phyloP scores from a whole-genome alignment of 2,888 invertebrate species.

The Eupsilia transversa region DNA sequence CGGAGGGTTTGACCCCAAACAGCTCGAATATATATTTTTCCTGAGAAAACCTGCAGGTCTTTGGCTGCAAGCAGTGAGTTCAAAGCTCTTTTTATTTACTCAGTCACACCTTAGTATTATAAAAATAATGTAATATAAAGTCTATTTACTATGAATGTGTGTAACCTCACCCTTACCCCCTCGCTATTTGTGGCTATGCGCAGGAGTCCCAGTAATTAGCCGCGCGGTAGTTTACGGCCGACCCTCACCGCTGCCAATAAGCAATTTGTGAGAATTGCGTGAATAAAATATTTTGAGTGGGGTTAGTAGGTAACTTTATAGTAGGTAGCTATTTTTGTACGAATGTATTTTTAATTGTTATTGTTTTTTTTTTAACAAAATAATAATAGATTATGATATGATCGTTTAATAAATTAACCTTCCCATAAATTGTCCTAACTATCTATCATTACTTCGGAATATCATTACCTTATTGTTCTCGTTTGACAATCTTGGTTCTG shows the following conservation, averaged over 20 bases:
- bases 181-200: conserved; percentile 63
- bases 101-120: not conserved
- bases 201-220: conserved; percentile 75
- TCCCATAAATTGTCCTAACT: too few species aligned
- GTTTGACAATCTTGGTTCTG: too few species aligned
- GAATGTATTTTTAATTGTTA: not conserved
- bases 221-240: conserved; percentile 70
- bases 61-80: too few species aligned
- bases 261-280: conserved; percentile 60
- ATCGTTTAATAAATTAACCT: too few species aligned
- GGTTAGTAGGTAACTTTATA: conserved; percentile 8
- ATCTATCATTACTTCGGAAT: too few species aligned
- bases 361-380: not conserved
- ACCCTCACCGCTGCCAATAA: conserved; percentile 63
- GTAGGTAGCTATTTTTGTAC: not conserved
- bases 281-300: conserved; percentile 51
- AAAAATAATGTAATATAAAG: not conserved
- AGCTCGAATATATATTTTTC: too few species aligned
- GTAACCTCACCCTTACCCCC: conserved; percentile 51
- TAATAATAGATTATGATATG: not conserved
- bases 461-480: too few species aligned
- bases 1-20: too few species aligned
- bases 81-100: not conserved
- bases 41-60: too few species aligned
- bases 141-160: conserved; percentile 3